Percentiles rank a stretch among this genome's conserved stretches.
These are phyloP conservation scores for Acipenser ruthenus DNA, from an alignment of 2,797 vertebrate genomes.

Conservation along the genomic window DNA sequence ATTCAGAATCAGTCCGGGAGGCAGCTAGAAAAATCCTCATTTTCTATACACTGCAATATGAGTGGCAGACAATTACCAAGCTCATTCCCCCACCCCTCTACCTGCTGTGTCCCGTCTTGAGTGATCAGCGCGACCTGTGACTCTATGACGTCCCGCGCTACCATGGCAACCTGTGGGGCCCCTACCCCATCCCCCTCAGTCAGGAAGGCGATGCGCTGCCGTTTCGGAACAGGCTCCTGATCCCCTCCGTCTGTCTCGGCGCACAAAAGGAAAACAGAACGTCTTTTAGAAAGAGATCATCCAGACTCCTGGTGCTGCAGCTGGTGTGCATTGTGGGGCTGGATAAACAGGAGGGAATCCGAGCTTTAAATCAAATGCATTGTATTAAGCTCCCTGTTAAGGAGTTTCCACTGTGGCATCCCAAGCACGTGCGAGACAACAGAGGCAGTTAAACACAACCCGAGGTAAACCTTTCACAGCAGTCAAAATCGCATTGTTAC, in stretches of 20 bases:
- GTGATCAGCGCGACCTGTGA: conserved; percentile 50
- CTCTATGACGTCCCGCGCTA: conserved; percentile 41
- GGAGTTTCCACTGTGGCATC: too few species aligned
- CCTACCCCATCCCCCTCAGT: conserved; percentile 45
- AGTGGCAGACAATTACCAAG: too few species aligned
- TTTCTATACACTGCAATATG: too few species aligned
- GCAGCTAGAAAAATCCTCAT: too few species aligned
- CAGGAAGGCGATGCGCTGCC: conserved; percentile 40
- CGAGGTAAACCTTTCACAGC: too few species aligned
- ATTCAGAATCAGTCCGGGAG: too few species aligned
- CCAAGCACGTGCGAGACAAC: too few species aligned
- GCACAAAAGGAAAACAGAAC: too few species aligned
- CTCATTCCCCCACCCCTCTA: conserved; percentile 23
- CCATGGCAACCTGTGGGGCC: conserved; percentile 41
- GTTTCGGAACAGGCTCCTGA: conserved; percentile 35
- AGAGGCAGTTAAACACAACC: too few species aligned
- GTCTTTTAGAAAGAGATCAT: too few species aligned
- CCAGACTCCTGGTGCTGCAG: too few species aligned
- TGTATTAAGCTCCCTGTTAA: too few species aligned
- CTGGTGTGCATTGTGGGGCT: neutral
- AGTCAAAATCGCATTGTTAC: neutral
- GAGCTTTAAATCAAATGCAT: accelerated
- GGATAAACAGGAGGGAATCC: neutral
- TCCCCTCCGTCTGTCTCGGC: conserved; percentile 27
- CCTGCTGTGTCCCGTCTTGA: conserved; percentile 56